phyloP scores from a whole-genome alignment of 2,113 vertebrate species.

The Xenopus borealis region DNA sequence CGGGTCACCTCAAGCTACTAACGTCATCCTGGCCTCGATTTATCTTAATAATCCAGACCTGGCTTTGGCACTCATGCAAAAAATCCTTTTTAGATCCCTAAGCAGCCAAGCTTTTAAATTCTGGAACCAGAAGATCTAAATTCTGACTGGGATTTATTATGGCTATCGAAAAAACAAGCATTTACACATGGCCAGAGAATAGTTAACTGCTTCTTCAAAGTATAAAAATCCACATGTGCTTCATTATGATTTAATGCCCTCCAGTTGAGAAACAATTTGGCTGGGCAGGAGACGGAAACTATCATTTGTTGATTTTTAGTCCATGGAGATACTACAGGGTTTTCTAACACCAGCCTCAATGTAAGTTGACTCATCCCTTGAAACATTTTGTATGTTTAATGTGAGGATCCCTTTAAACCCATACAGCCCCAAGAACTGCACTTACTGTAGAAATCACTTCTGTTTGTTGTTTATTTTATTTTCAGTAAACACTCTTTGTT shows the following conservation, averaged over 20 bases:
- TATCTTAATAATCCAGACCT: constrained; percentile 9
- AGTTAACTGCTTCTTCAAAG: constrained; percentile 23
- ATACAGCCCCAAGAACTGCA: no score
- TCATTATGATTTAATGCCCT: constrained; percentile 30
- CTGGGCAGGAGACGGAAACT: constrained; percentile 21
- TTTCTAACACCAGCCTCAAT: constrained; percentile 4
- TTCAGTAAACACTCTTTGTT: no score
- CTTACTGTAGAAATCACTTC: no score
- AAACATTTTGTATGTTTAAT: no score
- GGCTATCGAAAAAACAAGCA: neutral
- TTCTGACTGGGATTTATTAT: constrained; percentile 7
- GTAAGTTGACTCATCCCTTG: no score
- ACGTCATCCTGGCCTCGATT: constrained; percentile 4
- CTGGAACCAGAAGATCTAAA: constrained; percentile 9
- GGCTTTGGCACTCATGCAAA: neutral
- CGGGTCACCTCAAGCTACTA: neutral
- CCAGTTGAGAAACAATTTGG: constrained; percentile 26
- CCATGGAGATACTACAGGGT: constrained; percentile 17
- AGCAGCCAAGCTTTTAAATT: constrained; percentile 4
- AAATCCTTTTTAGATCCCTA: neutral
- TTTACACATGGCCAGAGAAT: neutral
- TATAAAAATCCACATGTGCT: constrained; percentile 16
- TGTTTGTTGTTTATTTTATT: no score
- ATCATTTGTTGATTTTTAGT: constrained; percentile 16
- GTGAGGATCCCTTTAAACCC: no score